Base-by-base conservation (phyloP, 2,797 vertebrate species). In the Gobio occitaniae region DNA sequence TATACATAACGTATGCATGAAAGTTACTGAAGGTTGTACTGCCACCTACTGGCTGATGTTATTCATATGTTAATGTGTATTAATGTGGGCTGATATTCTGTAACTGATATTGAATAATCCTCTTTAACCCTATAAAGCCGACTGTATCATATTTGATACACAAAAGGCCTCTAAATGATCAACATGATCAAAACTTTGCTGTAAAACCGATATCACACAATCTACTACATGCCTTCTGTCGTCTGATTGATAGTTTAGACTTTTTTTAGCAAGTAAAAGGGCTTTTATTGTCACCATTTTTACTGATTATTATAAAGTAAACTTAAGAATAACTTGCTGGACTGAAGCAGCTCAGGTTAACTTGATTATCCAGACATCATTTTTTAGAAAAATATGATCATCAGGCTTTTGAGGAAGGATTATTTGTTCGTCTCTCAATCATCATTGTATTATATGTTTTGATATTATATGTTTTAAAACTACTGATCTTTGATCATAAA, bases 21-120 rank as follows among this genome's bases (percentile, higher is more conserved):
- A 4, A 2, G n/a, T 84, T 29, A 19, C 44, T 80, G 12, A 61
- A 16, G 66, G 6, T 9, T 61, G 25, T 44, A 66, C 6, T 15
- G n/a, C 87, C 87, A 76, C 75, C 85, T 86, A 32, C 66, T 81
- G 87, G 66, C 29, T 68, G 21, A 15, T 21, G 19, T 54, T 72
- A 66, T 79, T 11, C 74, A 63, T 11, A 41, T 80, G 12, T 41
- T 54, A 63, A 41, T 59, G 13, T 56, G 3, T 44, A 36, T 36
- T 36, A 10, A 17, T 63, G n/a, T 6, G n/a, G 0, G 61, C 12
- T 63, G 25, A 63, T 63, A 29, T 25, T 6, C 59, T 25, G n/a
- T 13, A 61, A 61, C 12, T 29, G 16, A 54, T 54, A 15, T 15
- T 63, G 25, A 63, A 29, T 7, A 63, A 29, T 63, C 12, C n/a